phyloP scores from a whole-genome alignment of 37 sponge, comb jelly and placozoan species.

The Lycopodina hypogea region DNA sequence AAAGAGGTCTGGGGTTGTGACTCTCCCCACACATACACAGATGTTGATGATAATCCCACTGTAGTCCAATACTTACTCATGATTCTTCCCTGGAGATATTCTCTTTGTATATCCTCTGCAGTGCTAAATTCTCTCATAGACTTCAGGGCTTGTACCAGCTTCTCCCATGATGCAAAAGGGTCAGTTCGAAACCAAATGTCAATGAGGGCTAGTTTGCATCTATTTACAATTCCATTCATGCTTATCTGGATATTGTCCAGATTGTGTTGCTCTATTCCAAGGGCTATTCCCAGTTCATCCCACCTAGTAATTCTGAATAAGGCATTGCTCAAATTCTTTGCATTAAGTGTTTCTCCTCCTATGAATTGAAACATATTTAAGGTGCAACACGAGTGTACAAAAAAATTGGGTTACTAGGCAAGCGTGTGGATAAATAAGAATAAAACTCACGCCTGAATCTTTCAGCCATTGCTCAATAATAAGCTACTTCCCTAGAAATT shows the following conservation, averaged over 20 bases:
- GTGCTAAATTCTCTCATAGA: background rate
- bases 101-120: background rate
- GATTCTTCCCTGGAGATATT: too few relatives aligned
- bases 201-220: slow-evolving; percentile 12
- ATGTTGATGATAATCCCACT: too few relatives aligned
- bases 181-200: slow-evolving; percentile 29
- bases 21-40: too few relatives aligned
- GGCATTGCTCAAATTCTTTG: background rate
- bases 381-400: too few relatives aligned
- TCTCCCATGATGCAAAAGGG: slow-evolving; percentile 10
- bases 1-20: too few relatives aligned
- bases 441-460: too few relatives aligned
- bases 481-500: too few relatives aligned
- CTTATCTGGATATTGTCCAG: slow-evolving; percentile 8
- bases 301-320: slow-evolving; percentile 2
- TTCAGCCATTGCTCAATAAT: too few relatives aligned
- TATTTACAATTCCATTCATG: background rate
- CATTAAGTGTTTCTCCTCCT: too few relatives aligned
- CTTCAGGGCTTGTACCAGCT: slow-evolving; percentile 16
- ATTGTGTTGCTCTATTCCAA: slow-evolving; percentile 16
- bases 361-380: background rate
- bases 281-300: background rate
- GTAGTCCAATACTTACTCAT: too few relatives aligned
- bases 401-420: too few relatives aligned
- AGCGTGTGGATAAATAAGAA: too few relatives aligned